A percentile compares a stretch with the other conserved stretches of the same genome.
phyloP scores from a whole-genome alignment of 2,797 vertebrate species.

The Acomys russatus region DNA sequence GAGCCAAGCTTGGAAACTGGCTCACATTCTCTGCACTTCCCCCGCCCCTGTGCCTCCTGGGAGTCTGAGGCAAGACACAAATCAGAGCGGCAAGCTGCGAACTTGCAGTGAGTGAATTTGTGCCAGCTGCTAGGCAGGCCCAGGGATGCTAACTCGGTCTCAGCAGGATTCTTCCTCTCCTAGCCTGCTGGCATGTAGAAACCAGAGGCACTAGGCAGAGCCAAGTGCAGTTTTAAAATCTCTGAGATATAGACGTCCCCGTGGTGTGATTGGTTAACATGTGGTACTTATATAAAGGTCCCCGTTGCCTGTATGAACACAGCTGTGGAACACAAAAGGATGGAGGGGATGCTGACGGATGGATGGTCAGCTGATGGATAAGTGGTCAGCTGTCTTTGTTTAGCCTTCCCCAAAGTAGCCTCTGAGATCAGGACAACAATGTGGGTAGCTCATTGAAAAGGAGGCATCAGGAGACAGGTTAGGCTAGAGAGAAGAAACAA shows the following conservation, averaged over 20 bases:
- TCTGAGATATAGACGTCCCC: background rate
- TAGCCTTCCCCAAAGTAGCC: background rate
- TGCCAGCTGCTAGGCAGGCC: background rate
- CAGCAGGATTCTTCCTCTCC: background rate
- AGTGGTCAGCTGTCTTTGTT: background rate
- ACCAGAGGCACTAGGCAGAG: background rate
- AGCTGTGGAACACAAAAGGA: background rate
- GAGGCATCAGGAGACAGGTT: background rate
- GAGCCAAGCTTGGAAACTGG: background rate
- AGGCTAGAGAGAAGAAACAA: background rate
- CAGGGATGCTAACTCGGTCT: background rate
- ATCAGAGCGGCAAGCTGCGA: constrained; percentile 15
- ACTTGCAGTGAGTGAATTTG: background rate
- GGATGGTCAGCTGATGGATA: background rate
- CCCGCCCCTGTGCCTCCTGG: background rate
- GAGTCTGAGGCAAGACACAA: background rate
- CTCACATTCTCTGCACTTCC: background rate
- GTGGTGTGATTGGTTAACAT: background rate
- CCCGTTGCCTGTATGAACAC: background rate
- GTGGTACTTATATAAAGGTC: background rate
- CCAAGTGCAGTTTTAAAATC: background rate
- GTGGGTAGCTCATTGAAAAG: background rate
- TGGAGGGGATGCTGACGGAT: background rate
- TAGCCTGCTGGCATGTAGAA: background rate
- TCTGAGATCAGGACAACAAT: background rate